Evolutionary conservation across 2,888 invertebrate genomes (phyloP), one percentile per base, ranked within the genome.

Genomic region (Laspeyria flexula): DNA sequence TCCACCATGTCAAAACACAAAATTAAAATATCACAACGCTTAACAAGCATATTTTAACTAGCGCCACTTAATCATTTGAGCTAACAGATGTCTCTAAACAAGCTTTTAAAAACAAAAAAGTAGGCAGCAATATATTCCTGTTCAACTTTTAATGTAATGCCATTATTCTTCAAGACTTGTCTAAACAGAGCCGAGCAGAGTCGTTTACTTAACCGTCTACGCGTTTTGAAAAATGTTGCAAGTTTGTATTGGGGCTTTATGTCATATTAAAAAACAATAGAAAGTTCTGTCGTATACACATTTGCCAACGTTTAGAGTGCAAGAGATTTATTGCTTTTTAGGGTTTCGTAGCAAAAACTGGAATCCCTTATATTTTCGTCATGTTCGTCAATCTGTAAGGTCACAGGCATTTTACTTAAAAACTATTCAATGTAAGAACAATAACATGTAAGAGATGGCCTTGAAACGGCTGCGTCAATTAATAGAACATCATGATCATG

Each of bases 141-240:
- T 43, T 43, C 44, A 63, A 63, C 51, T 64, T 64, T 58, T 63
- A 64, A 64, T 60, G 60, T 43, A 38, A 25, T 39, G 16, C 50
- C 54, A 64, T 64, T 63, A 63, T 45, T 63, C 55, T 50, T 43
- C 35, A 51, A 44, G 51, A 50, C 54, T 63, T 60, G 47, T 47
- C 37, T 54, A 31, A 45, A 51, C 47, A 35, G 42, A n/a, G 23
- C 38, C 37, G 15, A 18, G 30, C 13, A 50, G 43, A 43, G 18
- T 16, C 57, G 48, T 56, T 60, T 54, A 49, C 52, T 50, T 60
- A 56, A 63, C 54, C 53, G 39, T 60, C 41, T 43, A 44, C 29
- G 37, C 35, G 21, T 25, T 59, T 43, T 49, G 42, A 60, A 63
- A 60, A 44, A 55, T 62, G 43, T 51, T 21, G 23, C 39, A 51